phyloP scores from a whole-genome alignment of 2,113 vertebrate species.

The Anhinga anhinga region DNA sequence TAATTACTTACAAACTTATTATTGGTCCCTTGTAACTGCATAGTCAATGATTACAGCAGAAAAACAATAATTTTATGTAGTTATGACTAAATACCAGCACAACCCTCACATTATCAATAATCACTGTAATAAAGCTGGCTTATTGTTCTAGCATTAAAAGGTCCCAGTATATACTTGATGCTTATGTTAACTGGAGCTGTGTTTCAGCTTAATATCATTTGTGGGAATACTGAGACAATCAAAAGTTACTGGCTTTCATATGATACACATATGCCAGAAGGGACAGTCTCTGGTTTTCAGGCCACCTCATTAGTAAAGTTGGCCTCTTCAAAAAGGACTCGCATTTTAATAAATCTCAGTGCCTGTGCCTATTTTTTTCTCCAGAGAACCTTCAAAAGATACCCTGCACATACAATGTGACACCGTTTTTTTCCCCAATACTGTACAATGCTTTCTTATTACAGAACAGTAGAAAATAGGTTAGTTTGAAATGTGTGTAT shows the following conservation, averaged over 20 bases:
- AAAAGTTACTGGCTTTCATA: slow-evolving; percentile 20
- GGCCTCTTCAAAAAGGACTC: neutral
- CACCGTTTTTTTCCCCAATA: fast-evolving
- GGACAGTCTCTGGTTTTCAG: neutral
- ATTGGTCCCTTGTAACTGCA: slow-evolving; percentile 21
- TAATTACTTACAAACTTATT: slow-evolving; percentile 46
- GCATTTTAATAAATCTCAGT: neutral
- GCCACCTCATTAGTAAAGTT: neutral
- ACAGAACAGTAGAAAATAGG: neutral
- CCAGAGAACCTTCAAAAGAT: neutral
- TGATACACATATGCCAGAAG: neutral
- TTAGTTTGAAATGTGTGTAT: neutral
- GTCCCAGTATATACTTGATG: neutral
- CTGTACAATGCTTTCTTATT: neutral
- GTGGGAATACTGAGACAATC: slow-evolving; percentile 37
- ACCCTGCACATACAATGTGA: neutral
- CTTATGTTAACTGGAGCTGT: slow-evolving; percentile 12
- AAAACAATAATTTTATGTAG: slow-evolving; percentile 34
- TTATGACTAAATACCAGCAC: slow-evolving; percentile 19
- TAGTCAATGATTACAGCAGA: slow-evolving; percentile 29
- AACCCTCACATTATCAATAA: slow-evolving; percentile 33
- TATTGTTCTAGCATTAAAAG: slow-evolving; percentile 28
- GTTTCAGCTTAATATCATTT: slow-evolving; percentile 18
- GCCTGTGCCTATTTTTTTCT: neutral
- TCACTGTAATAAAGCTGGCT: slow-evolving; percentile 34